Percentiles rank a stretch among this genome's conserved stretches.
Evolutionary conservation across 2,888 invertebrate species (phyloP).

Genomic region (Scelioninae gen. 1): DNA sequence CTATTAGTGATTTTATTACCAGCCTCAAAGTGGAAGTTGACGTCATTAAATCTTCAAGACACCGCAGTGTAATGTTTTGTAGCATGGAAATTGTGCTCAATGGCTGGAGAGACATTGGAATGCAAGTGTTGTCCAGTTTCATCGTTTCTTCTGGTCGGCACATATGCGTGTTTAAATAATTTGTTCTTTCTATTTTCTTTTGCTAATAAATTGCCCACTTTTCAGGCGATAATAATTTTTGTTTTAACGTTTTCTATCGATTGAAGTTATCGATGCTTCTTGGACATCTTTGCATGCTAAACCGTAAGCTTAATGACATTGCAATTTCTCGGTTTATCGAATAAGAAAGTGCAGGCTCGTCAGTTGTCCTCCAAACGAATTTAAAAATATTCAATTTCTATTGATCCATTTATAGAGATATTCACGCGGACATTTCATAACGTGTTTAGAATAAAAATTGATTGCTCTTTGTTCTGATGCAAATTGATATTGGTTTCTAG

Average conservation of each 20-base stretch:
- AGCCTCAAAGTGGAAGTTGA: too few relatives aligned
- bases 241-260: constrained; percentile 6
- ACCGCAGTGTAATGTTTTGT: too few relatives aligned
- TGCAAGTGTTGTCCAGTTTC: not conserved
- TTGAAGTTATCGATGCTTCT: not conserved
- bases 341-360: constrained; percentile 54
- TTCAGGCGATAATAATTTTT: not conserved
- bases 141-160: constrained; percentile 48
- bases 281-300: constrained; percentile 20
- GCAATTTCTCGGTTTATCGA: constrained; percentile 47
- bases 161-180: constrained; percentile 58
- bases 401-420: constrained; percentile 48
- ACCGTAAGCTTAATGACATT: constrained; percentile 6
- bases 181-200: constrained; percentile 13
- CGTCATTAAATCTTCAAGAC: too few relatives aligned
- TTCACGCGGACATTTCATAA: constrained; percentile 17
- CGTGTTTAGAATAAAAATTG: constrained; percentile 37
- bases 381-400: constrained; percentile 65
- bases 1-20: too few relatives aligned
- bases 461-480: constrained; percentile 12
- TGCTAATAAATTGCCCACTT: not conserved
- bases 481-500: constrained; percentile 15
- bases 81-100: too few relatives aligned
- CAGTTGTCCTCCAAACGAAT: constrained; percentile 59
- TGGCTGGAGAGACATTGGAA: not conserved